Percentiles rank a stretch among this genome's conserved stretches.
Evolutionary conservation across 2,797 vertebrate genomes (phyloP).

Genomic region (Emys orbicularis): DNA sequence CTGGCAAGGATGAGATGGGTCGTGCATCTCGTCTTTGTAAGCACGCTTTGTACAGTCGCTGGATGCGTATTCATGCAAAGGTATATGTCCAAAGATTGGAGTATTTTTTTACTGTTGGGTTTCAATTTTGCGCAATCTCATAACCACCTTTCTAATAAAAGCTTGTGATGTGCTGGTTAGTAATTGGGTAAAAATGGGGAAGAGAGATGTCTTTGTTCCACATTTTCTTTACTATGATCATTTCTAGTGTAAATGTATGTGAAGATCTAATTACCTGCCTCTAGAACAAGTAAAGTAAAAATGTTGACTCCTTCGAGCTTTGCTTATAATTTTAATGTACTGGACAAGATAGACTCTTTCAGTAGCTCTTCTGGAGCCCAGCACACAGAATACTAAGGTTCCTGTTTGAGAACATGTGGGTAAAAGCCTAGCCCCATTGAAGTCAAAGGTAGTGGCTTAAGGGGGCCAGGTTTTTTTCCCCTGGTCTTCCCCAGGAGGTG

Average conservation of each 20-base stretch:
- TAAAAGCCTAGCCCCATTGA: background rate
- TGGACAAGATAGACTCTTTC: background rate
- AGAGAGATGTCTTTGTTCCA: background rate
- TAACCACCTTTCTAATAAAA: background rate
- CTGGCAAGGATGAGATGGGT: conserved; percentile 97
- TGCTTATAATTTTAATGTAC: background rate
- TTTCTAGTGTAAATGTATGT: background rate
- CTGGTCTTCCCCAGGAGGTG: background rate
- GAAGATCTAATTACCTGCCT: background rate
- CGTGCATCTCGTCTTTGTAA: conserved; percentile 96
- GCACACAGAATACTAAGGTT: background rate
- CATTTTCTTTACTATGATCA: background rate
- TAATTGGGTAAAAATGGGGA: background rate
- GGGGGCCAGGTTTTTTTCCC: background rate
- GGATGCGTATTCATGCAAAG: conserved; percentile 94
- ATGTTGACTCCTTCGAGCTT: background rate
- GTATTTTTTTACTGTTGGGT: fast-evolving
- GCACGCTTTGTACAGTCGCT: conserved; percentile 94
- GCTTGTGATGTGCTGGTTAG: fast-evolving
- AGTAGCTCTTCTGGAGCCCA: background rate
- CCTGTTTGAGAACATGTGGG: background rate
- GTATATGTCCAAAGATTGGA: conserved; percentile 71
- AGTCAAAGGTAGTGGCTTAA: background rate
- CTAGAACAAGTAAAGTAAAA: background rate
- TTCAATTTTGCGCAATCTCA: fast-evolving